These are phyloP conservation scores for Lepidostoma basale DNA, from an alignment of 1,140 invertebrate species.

Conservation along the genomic window DNA sequence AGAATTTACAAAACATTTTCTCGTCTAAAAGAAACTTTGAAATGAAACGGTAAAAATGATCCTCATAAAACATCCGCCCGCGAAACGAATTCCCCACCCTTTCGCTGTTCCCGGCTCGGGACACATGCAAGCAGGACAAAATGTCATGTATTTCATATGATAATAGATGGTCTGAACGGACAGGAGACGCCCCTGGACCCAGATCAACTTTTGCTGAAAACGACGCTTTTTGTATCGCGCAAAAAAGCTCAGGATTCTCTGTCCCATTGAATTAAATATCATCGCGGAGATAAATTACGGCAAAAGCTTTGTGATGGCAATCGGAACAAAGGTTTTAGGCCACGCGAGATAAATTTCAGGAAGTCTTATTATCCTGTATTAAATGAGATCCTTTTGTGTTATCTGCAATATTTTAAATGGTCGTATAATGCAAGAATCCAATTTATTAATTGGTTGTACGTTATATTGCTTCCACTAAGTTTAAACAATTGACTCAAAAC, in stretches of 20 bases:
- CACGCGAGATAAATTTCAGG: slow-evolving; percentile 20
- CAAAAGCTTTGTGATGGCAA: slow-evolving; percentile 1
- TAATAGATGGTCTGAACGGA: not conserved
- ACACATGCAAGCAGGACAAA: too few relatives aligned
- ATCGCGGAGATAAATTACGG: not conserved
- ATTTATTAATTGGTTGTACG: too few relatives aligned
- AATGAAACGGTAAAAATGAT: too few relatives aligned
- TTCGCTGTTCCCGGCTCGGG: too few relatives aligned
- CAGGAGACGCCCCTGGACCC: not conserved
- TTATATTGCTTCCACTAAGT: too few relatives aligned
- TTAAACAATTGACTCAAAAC: too few relatives aligned
- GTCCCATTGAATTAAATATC: slow-evolving; percentile 20
- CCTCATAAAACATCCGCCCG: too few relatives aligned
- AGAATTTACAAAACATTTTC: too few relatives aligned
- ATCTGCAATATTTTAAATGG: not conserved
- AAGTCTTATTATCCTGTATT: slow-evolving; percentile 8
- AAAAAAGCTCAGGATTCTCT: not conserved
- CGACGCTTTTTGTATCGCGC: slow-evolving; percentile 9
- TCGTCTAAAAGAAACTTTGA: too few relatives aligned
- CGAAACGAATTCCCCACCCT: too few relatives aligned
- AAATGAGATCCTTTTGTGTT: slow-evolving; percentile 2
- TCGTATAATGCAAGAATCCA: not conserved
- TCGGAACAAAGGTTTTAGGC: slow-evolving; percentile 13
- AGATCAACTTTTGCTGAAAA: not conserved
- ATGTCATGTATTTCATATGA: too few relatives aligned